Evolutionary conservation across 2,797 vertebrate species (phyloP).

Genomic region (Pseudochirops cupreus): DNA sequence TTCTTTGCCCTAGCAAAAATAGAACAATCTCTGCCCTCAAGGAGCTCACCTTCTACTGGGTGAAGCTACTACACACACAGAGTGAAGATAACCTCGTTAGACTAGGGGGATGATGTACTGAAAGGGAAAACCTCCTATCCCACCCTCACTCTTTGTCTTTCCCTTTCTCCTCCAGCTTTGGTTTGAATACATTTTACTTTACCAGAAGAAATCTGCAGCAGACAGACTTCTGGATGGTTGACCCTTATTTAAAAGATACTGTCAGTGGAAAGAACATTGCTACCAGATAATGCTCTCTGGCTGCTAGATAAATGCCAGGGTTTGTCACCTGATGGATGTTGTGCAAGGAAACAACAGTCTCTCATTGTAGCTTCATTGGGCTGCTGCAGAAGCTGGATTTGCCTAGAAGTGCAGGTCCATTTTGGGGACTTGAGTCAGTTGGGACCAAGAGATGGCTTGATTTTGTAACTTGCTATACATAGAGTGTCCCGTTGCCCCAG

Average conservation of each 20-base stretch:
- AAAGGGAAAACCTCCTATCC: neutral
- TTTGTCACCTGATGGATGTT: slow-evolving; percentile 74
- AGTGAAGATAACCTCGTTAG: neutral
- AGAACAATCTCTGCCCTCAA: neutral
- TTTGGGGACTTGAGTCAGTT: neutral
- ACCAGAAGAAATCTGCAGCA: slow-evolving; percentile 58
- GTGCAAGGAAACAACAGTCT: slow-evolving; percentile 67
- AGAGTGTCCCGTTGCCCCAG: neutral
- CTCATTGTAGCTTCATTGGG: slow-evolving; percentile 55
- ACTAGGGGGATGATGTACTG: neutral
- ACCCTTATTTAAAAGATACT: slow-evolving; percentile 80
- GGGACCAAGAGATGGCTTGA: neutral
- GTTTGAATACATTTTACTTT: slow-evolving; percentile 19
- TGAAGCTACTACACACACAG: neutral
- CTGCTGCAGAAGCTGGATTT: neutral
- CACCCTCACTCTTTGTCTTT: neutral
- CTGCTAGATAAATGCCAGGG: slow-evolving; percentile 78
- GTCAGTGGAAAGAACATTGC: slow-evolving; percentile 72
- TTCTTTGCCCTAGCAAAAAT: neutral
- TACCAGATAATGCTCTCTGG: slow-evolving; percentile 74
- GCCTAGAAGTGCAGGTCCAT: neutral
- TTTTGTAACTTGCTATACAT: neutral
- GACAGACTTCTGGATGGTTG: slow-evolving; percentile 69
- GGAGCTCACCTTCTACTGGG: neutral
- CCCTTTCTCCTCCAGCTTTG: neutral